Percentiles rank a stretch among this genome's conserved stretches.
phyloP scores from a whole-genome alignment of 1,140 invertebrate genomes.

The Leptopilina clavipes region DNA sequence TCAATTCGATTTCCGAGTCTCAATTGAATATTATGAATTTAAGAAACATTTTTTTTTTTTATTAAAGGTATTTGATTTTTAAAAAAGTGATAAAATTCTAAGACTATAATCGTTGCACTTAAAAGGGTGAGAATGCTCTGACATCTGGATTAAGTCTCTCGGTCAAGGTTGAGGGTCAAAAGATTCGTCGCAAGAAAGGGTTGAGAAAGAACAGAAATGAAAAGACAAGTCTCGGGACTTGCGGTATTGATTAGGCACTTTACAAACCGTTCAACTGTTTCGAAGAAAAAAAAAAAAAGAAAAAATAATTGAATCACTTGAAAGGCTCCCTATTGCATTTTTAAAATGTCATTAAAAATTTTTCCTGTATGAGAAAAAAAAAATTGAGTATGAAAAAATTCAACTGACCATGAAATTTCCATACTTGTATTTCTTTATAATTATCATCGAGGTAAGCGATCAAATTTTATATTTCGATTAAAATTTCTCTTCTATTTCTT shows the following conservation, averaged over 20 bases:
- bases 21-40: no score
- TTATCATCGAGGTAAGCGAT: neutral
- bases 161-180: constrained; percentile 23
- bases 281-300: neutral
- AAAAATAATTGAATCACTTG: neutral
- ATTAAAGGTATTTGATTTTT: neutral
- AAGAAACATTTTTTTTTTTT: no score
- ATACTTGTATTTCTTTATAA: neutral
- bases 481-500: neutral
- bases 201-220: constrained; percentile 16
- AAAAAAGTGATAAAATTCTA: neutral
- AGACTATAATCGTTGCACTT: neutral
- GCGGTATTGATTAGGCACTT: constrained; percentile 4
- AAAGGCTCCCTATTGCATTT: neutral
- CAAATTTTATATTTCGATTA: neutral
- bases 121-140: neutral
- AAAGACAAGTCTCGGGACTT: neutral
- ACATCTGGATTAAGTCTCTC: neutral
- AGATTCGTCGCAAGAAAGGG: neutral
- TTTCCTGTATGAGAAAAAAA: neutral
- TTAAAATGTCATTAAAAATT: neutral
- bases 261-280: constrained; percentile 4
- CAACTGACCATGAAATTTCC: neutral
- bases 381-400: neutral
- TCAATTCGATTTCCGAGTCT: no score